Conservation (phyloP, 1,140 invertebrate genomes). For the Leptopilina clavipes region DNA sequence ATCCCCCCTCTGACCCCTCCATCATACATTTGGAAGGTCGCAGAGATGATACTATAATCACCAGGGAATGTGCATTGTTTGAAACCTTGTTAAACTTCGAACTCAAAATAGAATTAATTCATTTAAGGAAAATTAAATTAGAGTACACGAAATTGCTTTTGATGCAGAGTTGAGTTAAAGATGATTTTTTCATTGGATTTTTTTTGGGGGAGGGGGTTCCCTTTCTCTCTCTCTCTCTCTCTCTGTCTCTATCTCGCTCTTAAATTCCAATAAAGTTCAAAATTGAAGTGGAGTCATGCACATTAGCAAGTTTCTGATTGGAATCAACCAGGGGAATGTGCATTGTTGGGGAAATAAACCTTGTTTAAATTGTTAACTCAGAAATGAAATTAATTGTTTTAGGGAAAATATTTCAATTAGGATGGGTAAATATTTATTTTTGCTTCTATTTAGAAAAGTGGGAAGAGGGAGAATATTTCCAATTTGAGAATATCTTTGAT, state of each 20-base stretch:
- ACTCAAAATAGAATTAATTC: slow-evolving; percentile 8
- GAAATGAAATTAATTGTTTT: slow-evolving; percentile 1
- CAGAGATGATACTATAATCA: slow-evolving; percentile 81
- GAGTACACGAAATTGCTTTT: neutral
- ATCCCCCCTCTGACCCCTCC: too few relatives aligned
- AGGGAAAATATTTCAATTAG: neutral
- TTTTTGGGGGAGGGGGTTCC: too few relatives aligned
- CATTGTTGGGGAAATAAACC: neutral
- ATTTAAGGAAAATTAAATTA: slow-evolving; percentile 5
- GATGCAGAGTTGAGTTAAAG: neutral
- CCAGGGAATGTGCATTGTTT: slow-evolving; percentile 87
- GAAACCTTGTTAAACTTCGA: slow-evolving; percentile 87
- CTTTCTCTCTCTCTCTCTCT: too few relatives aligned
- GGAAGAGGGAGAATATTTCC: too few relatives aligned
- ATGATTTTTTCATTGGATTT: neutral
- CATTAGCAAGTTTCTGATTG: slow-evolving; percentile 3
- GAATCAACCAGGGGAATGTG: slow-evolving; percentile 1
- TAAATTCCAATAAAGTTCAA: neutral
- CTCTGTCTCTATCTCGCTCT: too few relatives aligned
- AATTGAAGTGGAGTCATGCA: slow-evolving; percentile 5
- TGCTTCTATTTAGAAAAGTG: too few relatives aligned
- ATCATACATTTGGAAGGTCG: slow-evolving; percentile 78
- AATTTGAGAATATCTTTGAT: too few relatives aligned
- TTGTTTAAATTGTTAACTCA: neutral
- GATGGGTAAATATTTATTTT: too few relatives aligned